These are phyloP conservation scores for Magallana nippona DNA, from an alignment of 2,888 invertebrate genomes.

Conservation along the genomic window DNA sequence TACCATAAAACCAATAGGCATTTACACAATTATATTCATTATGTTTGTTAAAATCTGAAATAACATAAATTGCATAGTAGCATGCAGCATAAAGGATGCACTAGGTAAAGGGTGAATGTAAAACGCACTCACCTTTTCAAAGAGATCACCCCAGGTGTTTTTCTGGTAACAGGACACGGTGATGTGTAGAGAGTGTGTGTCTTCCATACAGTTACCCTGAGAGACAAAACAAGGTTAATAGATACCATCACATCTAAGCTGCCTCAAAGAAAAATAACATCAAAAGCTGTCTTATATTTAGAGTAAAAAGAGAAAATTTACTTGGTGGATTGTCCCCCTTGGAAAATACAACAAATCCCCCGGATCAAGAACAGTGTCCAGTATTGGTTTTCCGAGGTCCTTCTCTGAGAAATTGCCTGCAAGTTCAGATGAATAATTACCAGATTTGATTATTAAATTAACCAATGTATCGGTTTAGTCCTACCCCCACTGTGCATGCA, in stretches of 20 bases:
- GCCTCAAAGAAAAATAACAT: neutral
- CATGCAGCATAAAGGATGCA: too few species aligned
- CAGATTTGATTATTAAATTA: too few species aligned
- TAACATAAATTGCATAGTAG: too few species aligned
- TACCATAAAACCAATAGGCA: too few species aligned
- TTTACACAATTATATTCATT: too few species aligned
- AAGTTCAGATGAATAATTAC: too few species aligned
- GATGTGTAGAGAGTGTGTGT: slow-evolving; percentile 94
- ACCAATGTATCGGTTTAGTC: too few species aligned
- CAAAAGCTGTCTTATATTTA: too few species aligned
- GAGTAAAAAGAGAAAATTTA: slow-evolving; percentile 48
- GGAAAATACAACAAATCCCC: slow-evolving; percentile 97
- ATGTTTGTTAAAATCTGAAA: too few species aligned
- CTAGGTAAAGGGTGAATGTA: too few species aligned
- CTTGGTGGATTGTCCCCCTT: slow-evolving; percentile 83
- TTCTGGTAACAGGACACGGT: slow-evolving; percentile 95
- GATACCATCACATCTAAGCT: neutral
- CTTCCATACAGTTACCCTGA: slow-evolving; percentile 89
- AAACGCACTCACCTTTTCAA: slow-evolving; percentile 85
- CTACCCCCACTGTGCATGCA: too few species aligned
- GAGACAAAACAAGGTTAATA: slow-evolving; percentile 75
- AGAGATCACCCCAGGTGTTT: slow-evolving; percentile 92
- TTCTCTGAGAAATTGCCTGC: slow-evolving; percentile 81
- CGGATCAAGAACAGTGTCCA: slow-evolving; percentile 89
- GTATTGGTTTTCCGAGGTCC: slow-evolving; percentile 88